Base-by-base conservation (phyloP, 1,140 invertebrate genomes). In the Drosophila murphyi region DNA sequence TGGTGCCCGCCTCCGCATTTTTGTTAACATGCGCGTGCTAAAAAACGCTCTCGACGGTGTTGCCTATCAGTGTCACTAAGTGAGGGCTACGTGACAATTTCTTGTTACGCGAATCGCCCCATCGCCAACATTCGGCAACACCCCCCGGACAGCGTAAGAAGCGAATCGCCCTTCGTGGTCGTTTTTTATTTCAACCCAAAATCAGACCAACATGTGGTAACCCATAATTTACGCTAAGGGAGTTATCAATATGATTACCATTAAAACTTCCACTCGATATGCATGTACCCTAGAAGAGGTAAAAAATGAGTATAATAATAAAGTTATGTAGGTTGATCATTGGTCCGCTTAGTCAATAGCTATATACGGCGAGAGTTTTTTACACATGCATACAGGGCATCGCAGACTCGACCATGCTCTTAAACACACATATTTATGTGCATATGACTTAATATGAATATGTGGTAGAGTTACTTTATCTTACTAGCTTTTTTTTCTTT, bases 221-320 rank as follows among this genome's bases (percentile, higher is more conserved):
- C 85, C 83, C 83, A 80, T 88, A 89, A 88, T 88, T 88, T 88
- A 50, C 80, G 85, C 83, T 72, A 63, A 82, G 85, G 83, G 82
- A 83, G 80, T 83, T 89, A 87, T 87, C 77, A 80, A 80, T 89
- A 75, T 78, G 60, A 78, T 78, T 82, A 78, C 50, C 75, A 65
- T 64, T 68, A 47, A 51, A 60, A 29, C 10, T 37, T 61, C 39
- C 32, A 52, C 45, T 54, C 47, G 12, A 59, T 70, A 72, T 71
- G 41, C 28, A 35, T 48, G 28, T 41, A 45, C 37, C 10, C 61
- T 52, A 45, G 55, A 63, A 43, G 10, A 43, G 39, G 39, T 43
- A 43, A 43, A n/a, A 20, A 43, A 3, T 43, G 5, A n/a, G 39
- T n/a, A n/a, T 3, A 43, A n/a, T n/a, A 10, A 4, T 43, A 43